Evolutionary conservation across 2,113 vertebrate genomes (phyloP), one percentile per base, ranked within the genome.

Genomic region (Notothenia coriiceps): DNA sequence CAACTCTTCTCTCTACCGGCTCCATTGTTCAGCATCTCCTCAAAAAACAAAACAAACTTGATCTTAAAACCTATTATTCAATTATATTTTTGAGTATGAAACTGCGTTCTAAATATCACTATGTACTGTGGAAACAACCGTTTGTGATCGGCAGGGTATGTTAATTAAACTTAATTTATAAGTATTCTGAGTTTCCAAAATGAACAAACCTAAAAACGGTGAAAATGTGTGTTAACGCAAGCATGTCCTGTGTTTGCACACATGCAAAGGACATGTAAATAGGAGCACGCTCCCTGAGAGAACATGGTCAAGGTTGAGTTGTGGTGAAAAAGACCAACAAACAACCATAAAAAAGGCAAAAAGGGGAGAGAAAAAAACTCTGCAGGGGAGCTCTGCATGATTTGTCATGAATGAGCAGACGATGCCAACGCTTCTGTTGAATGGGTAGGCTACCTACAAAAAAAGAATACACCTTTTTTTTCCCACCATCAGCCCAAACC

Each of bases 381-480:
- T 59, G 62, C 22, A 52, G 77, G 47, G 85, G 70, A 40, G 5
- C 35, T 40, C 60, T 79, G 59, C 60, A 13, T 29, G 44, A 33
- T 43, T 71, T 18, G 35, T 79, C 81, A 81, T 73, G 67, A 79
- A 44, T 35, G 61, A 50, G 71, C 78, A 83, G 10, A 74, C 10
- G 52, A 79, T 64, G 47, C 68, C n/a, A 70, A 70, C 46, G 77
- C 51, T 59, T 83, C 65, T 55, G 73, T 29, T 29, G 57, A 70
- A 59, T 1, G 10, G 3, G 10, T 9, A n/a, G n/a, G n/a, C n/a
- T n/a, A 59, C 47, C 59, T 70, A 65, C n/a, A 83, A 60, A 77
- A 25, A 90, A 86, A 57, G 60, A 83, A 75, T 73, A 83, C 79
- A 63, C 20, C 54, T 70, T 57, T 62, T 68, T 62, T 65, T 66